Base-by-base conservation (phyloP, 2,113 vertebrate genomes). In the Irena cyanogastra region DNA sequence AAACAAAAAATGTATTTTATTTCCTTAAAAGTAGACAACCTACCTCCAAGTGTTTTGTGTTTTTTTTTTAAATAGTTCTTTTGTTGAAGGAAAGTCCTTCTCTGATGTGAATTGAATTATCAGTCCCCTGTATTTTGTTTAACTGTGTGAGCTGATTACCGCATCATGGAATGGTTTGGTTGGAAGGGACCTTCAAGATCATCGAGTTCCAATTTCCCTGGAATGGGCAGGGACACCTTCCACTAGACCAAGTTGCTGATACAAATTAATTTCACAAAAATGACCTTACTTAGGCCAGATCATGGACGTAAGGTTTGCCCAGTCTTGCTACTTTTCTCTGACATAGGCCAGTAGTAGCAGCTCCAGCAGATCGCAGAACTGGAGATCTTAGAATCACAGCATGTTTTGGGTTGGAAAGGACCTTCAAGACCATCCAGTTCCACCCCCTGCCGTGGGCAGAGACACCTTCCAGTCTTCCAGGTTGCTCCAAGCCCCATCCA, bases 301-400 rank as follows among this genome's bases (percentile, higher is more conserved):
- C 24, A 24, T 16, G 21, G 33, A 31, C 12, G 16, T 23, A n/a
- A 75, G 10, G 8, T 21, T 42, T 2, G 4, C 13, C 16, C 21
- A 9, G 13, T 75, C 24, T 42, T 49, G 24, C 5, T 26, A 3
- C 8, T 57, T 49, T 41, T 31, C 52, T 76, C 24, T 31, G 70
- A 9, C 16, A 2, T 30, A 16, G 20, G 10, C 30, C 42, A 49
- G 24, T 2, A 11, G 44, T 1, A 66, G 16, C 24, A 75, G 52
- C 52, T 66, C 30, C 42, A 35, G 35, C 1, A 30, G 24, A 20
- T 0, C 1, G 0, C 1, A 24, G 13, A 28, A 16, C 42, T 66
- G 24, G 17, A 49, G 20, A 41, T 66, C 20, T 41, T 35, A 9
- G 66, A 57, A 33, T 28, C 27, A 81, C 23, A 39, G 27, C 17